Base-by-base conservation (phyloP, 2,113 vertebrate species). In the Orycteropus afer region DNA sequence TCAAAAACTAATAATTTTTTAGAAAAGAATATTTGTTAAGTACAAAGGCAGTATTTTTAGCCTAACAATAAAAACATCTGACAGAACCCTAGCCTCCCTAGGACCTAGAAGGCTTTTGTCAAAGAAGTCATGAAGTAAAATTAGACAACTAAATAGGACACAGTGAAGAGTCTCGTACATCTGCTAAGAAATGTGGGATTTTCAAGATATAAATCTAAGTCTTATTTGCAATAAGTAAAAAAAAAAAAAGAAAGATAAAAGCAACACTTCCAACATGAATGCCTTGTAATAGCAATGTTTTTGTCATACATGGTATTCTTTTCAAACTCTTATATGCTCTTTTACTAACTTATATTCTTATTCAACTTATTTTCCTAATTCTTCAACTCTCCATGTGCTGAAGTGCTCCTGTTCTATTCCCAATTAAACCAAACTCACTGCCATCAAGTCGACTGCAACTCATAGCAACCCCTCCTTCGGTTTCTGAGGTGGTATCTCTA, bases 331-430 rank as follows among this genome's bases (percentile, higher is more conserved):
- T 63, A 61, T 29, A 89, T 59, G 71, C 79, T 90, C 71, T 86
- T 89, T 84, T 40, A 25, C 18, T 83, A 89, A 89, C 49, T 85
- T 93, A 78, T 76, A 86, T n/a, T 71, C 86, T 22, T 45, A 69
- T 78, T 59, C 22, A n/a, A 25, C n/a, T n/a, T n/a, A n/a, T n/a
- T n/a, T n/a, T n/a, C n/a, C n/a, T n/a, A n/a, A n/a, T n/a, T n/a
- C n/a, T n/a, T n/a, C n/a, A n/a, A n/a, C n/a, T n/a, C n/a, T n/a
- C n/a, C n/a, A n/a, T n/a, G n/a, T n/a, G n/a, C n/a, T n/a, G n/a
- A n/a, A n/a, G n/a, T n/a, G n/a, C n/a, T n/a, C n/a, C n/a, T n/a
- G n/a, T n/a, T n/a, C n/a, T n/a, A n/a, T n/a, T n/a, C n/a, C n/a
- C n/a, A n/a, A n/a, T n/a, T n/a, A n/a, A n/a, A n/a, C n/a, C n/a